phyloP scores from a whole-genome alignment of 2,888 invertebrate genomes.

The Adela reaumurella region DNA sequence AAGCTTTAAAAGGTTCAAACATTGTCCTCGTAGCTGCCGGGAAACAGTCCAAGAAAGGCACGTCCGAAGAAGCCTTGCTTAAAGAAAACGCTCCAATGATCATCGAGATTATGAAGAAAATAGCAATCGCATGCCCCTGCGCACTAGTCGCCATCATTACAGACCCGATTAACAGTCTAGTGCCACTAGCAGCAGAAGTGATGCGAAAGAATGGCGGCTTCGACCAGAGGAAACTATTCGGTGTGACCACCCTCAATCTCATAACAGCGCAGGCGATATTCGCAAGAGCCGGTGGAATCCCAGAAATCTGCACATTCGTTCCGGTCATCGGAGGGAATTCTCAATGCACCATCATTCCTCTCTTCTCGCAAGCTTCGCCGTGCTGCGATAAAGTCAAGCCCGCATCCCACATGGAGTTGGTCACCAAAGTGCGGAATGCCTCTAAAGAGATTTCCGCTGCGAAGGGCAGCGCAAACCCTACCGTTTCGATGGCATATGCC shows the following conservation, averaged over 20 bases:
- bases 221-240: conserved; percentile 64
- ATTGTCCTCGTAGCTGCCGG: conserved; percentile 67
- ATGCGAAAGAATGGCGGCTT: conserved; percentile 37
- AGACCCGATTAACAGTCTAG: conserved; percentile 39
- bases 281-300: conserved; percentile 60
- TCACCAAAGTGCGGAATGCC: too few relatives aligned
- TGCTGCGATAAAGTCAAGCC: conserved; percentile 18
- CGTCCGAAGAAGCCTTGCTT: conserved; percentile 59
- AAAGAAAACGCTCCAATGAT: conserved; percentile 38
- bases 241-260: conserved; percentile 69
- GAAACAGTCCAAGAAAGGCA: conserved; percentile 55
- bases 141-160: conserved; percentile 41
- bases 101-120: conserved; percentile 22
- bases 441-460: too few relatives aligned
- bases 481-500: conserved; percentile 63
- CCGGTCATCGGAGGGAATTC: conserved; percentile 79
- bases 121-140: conserved; percentile 25
- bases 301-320: conserved; percentile 62
- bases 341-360: conserved; percentile 69
- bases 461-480: conserved; percentile 27
- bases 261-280: conserved; percentile 75
- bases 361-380: conserved; percentile 69
- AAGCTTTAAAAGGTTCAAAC: conserved; percentile 51
- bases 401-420: too few relatives aligned
- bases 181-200: conserved; percentile 44